Evolutionary conservation across 2,113 vertebrate species (phyloP).

Genomic region (Peromyscus polionotus): DNA sequence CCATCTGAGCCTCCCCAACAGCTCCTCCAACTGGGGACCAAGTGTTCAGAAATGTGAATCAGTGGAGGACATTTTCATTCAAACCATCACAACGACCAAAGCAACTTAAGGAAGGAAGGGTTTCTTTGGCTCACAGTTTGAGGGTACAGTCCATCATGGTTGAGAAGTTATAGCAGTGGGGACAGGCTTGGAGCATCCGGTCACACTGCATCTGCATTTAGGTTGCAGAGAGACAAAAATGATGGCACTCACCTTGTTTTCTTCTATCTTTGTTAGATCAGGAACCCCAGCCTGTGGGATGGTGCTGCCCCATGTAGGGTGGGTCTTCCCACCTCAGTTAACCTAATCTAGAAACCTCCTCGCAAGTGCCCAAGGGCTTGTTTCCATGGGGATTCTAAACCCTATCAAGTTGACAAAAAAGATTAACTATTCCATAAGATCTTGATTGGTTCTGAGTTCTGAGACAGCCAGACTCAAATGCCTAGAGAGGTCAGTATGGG

Average conservation of each 20-base stretch:
- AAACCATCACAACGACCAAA: not conserved
- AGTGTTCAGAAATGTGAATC: not conserved
- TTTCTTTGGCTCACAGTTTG: not conserved
- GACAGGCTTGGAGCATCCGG: not conserved
- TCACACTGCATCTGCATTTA: not conserved
- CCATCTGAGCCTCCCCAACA: not conserved
- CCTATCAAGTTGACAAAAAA: not conserved
- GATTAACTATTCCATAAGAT: not conserved
- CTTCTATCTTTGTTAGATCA: not conserved
- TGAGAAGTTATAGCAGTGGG: not conserved
- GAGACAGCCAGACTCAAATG: not conserved
- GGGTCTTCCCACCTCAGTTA: not conserved
- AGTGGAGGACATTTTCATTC: not conserved
- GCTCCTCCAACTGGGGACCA: not conserved
- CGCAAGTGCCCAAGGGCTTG: not conserved
- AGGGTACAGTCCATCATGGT: not conserved
- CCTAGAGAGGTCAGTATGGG: not conserved
- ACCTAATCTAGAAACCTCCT: not conserved
- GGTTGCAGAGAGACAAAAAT: not conserved
- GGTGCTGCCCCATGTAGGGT: not conserved
- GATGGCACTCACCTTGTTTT: not conserved
- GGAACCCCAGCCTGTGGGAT: not conserved
- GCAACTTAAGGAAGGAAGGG: not conserved
- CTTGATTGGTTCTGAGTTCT: not conserved
- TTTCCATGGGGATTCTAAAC: too few relatives aligned